Conservation (phyloP, 2,113 vertebrate species). For the Panthera leo region DNA sequence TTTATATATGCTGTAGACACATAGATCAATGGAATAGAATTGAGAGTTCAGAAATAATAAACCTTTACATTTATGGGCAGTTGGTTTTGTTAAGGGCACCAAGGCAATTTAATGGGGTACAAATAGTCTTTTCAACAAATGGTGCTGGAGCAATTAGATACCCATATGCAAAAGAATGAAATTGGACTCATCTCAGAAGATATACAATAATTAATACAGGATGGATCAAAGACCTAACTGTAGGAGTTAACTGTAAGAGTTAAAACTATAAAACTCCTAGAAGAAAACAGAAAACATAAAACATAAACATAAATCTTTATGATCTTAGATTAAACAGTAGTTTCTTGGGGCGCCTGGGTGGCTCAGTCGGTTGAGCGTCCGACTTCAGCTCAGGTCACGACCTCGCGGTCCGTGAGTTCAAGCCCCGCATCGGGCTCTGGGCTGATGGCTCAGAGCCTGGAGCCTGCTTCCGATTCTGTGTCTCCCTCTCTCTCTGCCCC, state of each 20-base stretch:
- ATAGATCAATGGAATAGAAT: background rate
- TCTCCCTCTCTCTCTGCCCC: no score
- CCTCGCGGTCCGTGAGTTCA: no score
- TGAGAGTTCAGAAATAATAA: background rate
- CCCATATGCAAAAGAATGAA: background rate
- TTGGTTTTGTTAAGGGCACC: background rate
- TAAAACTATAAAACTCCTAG: background rate
- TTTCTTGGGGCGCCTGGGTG: background rate
- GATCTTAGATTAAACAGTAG: background rate
- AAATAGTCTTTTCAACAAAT: background rate
- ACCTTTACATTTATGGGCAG: background rate
- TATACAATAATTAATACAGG: background rate
- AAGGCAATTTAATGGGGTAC: background rate
- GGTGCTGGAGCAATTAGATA: background rate
- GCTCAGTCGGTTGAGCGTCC: no score
- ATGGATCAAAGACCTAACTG: background rate
- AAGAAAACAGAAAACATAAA: slow-evolving; percentile 12
- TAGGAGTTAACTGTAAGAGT: background rate
- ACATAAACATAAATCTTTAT: background rate
- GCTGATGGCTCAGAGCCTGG: no score
- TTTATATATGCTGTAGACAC: background rate
- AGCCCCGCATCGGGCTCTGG: no score
- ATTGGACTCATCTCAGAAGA: background rate
- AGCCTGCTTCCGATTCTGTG: no score
- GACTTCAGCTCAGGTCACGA: no score